Conservation (phyloP, 2,888 invertebrate species). For the Sarcophaga caerulescens region DNA sequence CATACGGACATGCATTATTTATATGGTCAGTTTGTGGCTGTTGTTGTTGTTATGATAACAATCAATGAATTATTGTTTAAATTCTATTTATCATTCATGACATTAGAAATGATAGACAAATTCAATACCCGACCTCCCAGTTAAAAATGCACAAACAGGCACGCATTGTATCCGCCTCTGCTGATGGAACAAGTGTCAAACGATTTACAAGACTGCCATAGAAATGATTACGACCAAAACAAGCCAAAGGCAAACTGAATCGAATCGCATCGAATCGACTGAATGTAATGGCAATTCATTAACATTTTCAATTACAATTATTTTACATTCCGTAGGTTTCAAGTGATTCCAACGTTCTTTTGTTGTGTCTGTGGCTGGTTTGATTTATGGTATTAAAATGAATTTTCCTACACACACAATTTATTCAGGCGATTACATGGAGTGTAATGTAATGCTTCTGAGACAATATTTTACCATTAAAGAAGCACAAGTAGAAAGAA, state of each 20-base stretch:
- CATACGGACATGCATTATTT: background rate
- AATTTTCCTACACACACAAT: slow-evolving; percentile 8
- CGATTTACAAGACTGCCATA: slow-evolving; percentile 29
- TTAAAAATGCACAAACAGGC: slow-evolving; percentile 26
- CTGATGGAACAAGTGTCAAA: slow-evolving; percentile 50
- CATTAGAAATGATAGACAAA: slow-evolving; percentile 55
- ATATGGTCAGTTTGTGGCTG: slow-evolving; percentile 10
- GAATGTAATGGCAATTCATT: slow-evolving; percentile 14
- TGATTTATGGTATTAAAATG: slow-evolving; percentile 63
- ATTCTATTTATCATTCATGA: slow-evolving; percentile 54
- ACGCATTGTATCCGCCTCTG: slow-evolving; percentile 54
- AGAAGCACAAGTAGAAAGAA: no score
- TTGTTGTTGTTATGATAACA: slow-evolving; percentile 17
- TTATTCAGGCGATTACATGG: slow-evolving; percentile 43
- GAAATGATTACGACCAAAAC: slow-evolving; percentile 32
- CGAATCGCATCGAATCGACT: background rate
- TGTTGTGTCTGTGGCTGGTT: slow-evolving; percentile 29
- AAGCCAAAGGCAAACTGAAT: background rate
- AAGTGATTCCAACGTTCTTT: slow-evolving; percentile 19
- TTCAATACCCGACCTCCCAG: slow-evolving; percentile 49
- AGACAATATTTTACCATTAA: slow-evolving; percentile 53
- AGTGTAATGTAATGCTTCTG: slow-evolving; percentile 30
- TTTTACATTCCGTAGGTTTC: slow-evolving; percentile 27
- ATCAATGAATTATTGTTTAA: slow-evolving; percentile 26
- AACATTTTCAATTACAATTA: slow-evolving; percentile 49